Evolutionary conservation across 2,888 invertebrate species (phyloP), one percentile per base, ranked within the genome.

Genomic region (Pedicia rivosa): DNA sequence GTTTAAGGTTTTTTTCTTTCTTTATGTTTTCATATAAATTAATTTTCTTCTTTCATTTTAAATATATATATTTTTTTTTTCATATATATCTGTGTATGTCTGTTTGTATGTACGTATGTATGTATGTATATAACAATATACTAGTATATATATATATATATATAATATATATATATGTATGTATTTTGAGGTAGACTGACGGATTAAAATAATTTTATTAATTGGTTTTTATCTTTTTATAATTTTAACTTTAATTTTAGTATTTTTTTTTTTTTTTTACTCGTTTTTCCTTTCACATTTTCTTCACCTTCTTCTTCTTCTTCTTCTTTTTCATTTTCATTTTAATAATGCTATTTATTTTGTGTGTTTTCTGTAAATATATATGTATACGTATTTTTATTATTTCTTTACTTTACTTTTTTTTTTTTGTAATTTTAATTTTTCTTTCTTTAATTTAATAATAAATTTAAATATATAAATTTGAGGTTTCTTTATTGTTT

Each of bases 151-250:
- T 24, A 22, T 24, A 33, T 24, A 22, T 20, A 20, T 19, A 20
- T 32, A 19, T 22, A 22, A 14, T 14, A 24, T 33, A 22, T 33
- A 33, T 33, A 22, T 22, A 22, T 33, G 8, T 24, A 5, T 24
- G 8, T 24, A 5, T 24, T 8, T 33, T 33, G 33, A 33, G 33
- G 33, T 33, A 33, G 33, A 33, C 24, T 33, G 33, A 33, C 33
- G 33, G 33, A 33, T 24, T 19, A 19, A 12, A 12, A 19, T 32
- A 20, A 6, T 32, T 32, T 32, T 17, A 20, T 32, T 32, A 32
- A 19, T 32, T 14, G 17, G 5, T 8, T 20, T 24, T 24, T 24
- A 15, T 24, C 3, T 24, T 24, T 33, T 22, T 33, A 20, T 32
- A 19, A 32, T 20, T 32, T 20, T 32, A 32, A 31, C 17, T 31